Evolutionary conservation across 1,140 invertebrate species (phyloP).

Genomic region (Streblospio benedicti): DNA sequence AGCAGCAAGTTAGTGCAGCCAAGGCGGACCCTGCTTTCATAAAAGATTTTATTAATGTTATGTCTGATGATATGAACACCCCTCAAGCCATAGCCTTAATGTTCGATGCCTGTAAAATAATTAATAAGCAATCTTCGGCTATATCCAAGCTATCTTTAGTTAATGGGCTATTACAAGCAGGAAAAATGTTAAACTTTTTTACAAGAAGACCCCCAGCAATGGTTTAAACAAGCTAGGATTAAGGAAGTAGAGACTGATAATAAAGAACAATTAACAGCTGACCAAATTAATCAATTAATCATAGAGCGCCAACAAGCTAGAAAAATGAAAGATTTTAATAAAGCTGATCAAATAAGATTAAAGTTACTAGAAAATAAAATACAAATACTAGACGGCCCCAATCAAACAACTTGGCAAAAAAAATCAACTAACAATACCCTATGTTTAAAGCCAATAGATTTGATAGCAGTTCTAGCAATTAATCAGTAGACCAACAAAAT

Average conservation of each 20-base stretch:
- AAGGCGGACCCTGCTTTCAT: not conserved
- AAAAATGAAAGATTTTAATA: not conserved
- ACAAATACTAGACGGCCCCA: not conserved
- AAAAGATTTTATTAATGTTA: not conserved
- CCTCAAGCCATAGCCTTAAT: not conserved
- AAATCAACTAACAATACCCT: not conserved
- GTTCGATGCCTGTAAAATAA: not conserved
- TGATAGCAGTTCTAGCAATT: not conserved
- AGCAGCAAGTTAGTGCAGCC: not conserved
- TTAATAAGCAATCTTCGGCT: not conserved
- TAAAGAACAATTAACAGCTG: not conserved
- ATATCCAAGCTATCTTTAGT: not conserved
- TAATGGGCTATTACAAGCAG: not conserved
- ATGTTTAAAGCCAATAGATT: not conserved
- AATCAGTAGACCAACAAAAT: too few relatives aligned
- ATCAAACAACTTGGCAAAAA: not conserved
- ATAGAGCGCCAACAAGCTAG: not conserved
- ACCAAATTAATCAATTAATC: not conserved
- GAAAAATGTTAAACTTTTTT: not conserved
- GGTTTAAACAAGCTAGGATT: not conserved
- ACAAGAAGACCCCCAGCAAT: too few relatives aligned
- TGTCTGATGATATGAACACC: not conserved
- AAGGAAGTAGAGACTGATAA: not conserved
- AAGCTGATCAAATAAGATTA: not conserved
- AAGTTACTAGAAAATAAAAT: not conserved